A percentile compares a stretch with the other conserved stretches of the same genome.
Conservation (phyloP, 2,797 vertebrate genomes). For the Melanotaenia maccullochi region DNA sequence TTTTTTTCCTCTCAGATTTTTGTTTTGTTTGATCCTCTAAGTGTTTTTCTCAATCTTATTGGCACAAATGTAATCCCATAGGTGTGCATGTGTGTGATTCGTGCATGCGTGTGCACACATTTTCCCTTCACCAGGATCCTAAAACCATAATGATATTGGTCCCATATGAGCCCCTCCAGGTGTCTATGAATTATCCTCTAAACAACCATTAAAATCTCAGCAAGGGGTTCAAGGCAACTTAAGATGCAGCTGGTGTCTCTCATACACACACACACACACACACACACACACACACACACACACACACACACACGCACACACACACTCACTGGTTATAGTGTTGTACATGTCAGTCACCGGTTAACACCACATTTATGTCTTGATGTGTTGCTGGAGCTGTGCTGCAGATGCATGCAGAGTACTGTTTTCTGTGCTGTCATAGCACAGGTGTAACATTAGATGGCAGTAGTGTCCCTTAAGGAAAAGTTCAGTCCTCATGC, state of each 20-base stretch:
- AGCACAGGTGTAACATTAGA: conserved; percentile 30
- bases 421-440: not conserved
- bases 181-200: conserved; percentile 66
- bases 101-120: not conserved
- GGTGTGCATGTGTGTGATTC: not conserved
- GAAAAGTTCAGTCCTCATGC: not conserved
- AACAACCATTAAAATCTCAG: conserved; percentile 66
- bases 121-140: conserved; percentile 20
- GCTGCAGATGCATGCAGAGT: conserved; percentile 28
- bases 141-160: conserved; percentile 34
- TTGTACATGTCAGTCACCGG: conserved; percentile 30
- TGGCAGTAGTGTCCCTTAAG: conserved; percentile 58
- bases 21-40: no score
- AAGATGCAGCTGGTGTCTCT: conserved; percentile 45
- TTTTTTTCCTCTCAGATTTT: no score
- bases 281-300: conserved; percentile 9
- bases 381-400: conserved; percentile 26
- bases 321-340: not conserved
- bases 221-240: conserved; percentile 37
- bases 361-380: conserved; percentile 9
- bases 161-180: conserved; percentile 54
- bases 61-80: no score
- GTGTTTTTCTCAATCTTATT: no score
- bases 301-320: not conserved
- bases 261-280: conserved; percentile 5